These are phyloP conservation scores for Baryphthengus martii DNA, from an alignment of 2,113 vertebrate species.

Conservation along the genomic window DNA sequence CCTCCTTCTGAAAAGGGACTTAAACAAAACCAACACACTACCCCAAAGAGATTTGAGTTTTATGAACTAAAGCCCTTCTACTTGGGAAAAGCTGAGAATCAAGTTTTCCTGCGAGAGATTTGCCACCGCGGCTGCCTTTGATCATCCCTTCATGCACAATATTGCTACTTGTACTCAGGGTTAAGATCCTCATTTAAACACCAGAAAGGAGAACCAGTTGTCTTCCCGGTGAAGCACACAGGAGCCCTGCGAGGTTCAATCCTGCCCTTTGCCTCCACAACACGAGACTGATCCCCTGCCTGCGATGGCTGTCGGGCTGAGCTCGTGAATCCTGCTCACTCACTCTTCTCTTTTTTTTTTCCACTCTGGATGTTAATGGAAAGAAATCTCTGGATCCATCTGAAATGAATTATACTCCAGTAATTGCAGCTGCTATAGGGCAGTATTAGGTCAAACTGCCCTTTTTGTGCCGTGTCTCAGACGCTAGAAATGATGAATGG, in stretches of 20 bases:
- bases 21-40: fast-evolving
- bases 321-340: neutral
- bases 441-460: conserved; percentile 56
- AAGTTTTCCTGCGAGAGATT: neutral
- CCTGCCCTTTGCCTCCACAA: neutral
- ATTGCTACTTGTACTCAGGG: neutral
- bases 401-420: conserved; percentile 51
- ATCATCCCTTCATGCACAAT: neutral
- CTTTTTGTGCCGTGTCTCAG: conserved; percentile 39
- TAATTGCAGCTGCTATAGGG: conserved; percentile 54
- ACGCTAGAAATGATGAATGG: conserved; percentile 42
- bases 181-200: neutral
- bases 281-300: neutral
- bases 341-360: neutral
- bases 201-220: neutral
- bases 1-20: neutral
- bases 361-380: neutral
- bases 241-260: neutral
- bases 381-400: conserved; percentile 42
- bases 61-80: neutral
- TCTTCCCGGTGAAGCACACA: neutral
- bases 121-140: fast-evolving
- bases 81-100: neutral
- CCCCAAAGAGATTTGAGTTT: neutral
- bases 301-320: neutral